phyloP scores from a whole-genome alignment of 2,797 vertebrate species.

The Eospalax fontanierii region DNA sequence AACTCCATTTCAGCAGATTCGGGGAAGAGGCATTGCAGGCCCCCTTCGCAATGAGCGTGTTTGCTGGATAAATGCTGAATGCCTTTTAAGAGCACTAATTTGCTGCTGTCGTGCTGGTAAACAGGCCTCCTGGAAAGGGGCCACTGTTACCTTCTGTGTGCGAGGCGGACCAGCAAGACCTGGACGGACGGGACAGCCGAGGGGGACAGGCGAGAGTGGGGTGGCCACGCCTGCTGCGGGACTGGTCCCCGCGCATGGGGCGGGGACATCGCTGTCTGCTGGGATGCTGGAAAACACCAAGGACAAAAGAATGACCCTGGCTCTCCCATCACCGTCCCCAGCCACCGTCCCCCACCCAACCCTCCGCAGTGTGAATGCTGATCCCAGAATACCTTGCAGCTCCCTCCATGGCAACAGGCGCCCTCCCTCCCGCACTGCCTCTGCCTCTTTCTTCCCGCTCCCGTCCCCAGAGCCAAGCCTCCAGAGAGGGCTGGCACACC shows the following conservation, averaged over 20 bases:
- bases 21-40: constrained; percentile 70
- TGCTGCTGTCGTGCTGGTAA: constrained; percentile 74
- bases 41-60: constrained; percentile 67
- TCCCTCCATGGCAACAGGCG: constrained; percentile 80
- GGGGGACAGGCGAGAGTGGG: accelerated
- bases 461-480: constrained; percentile 68
- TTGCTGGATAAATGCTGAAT: background rate
- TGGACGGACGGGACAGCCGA: background rate
- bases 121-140: constrained; percentile 81
- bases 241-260: background rate
- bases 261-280: background rate
- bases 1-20: constrained; percentile 71
- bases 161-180: background rate
- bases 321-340: constrained; percentile 67
- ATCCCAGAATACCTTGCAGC: constrained; percentile 82
- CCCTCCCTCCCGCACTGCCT: constrained; percentile 62
- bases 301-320: constrained; percentile 73
- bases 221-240: background rate
- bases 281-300: background rate
- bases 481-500: background rate
- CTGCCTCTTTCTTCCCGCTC: constrained; percentile 59
- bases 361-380: constrained; percentile 62
- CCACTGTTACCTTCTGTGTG: constrained; percentile 69
- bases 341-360: background rate
- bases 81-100: constrained; percentile 82